Conservation (phyloP, 2,113 vertebrate genomes). For the Trochalopteron elliotii region DNA sequence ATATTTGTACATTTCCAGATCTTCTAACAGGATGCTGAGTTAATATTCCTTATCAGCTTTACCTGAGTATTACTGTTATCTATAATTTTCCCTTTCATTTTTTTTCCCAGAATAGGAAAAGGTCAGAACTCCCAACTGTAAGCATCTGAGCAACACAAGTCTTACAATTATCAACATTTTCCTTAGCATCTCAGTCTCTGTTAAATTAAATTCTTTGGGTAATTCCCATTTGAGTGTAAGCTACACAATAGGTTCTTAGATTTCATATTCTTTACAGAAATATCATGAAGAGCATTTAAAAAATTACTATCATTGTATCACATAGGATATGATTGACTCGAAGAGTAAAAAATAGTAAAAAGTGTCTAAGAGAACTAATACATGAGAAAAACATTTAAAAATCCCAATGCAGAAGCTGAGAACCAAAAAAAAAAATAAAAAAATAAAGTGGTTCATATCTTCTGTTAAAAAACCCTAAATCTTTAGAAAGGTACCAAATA, state of each 20-base stretch:
- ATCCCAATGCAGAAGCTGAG: not conserved
- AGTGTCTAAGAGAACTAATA: not conserved
- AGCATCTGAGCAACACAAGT: not conserved
- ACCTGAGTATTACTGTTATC: not conserved
- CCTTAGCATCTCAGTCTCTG: not conserved
- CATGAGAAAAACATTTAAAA: not conserved
- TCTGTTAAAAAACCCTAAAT: not conserved
- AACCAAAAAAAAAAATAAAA: not conserved
- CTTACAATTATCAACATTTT: not conserved
- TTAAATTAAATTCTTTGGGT: not conserved
- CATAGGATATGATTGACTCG: not conserved
- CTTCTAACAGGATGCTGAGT: not conserved
- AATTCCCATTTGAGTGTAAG: not conserved
- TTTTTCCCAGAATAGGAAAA: not conserved
- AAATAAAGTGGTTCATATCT: not conserved
- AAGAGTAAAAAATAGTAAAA: not conserved
- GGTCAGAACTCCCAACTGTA: not conserved
- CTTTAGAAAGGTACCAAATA: not conserved
- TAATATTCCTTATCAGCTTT: not conserved
- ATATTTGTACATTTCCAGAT: not conserved
- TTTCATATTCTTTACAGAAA: not conserved
- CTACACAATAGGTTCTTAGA: not conserved
- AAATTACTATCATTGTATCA: not conserved
- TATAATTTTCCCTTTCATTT: not conserved
- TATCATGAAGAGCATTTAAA: not conserved